Base-by-base conservation (phyloP, 2,888 invertebrate genomes). In the Hypena proboscidalis region DNA sequence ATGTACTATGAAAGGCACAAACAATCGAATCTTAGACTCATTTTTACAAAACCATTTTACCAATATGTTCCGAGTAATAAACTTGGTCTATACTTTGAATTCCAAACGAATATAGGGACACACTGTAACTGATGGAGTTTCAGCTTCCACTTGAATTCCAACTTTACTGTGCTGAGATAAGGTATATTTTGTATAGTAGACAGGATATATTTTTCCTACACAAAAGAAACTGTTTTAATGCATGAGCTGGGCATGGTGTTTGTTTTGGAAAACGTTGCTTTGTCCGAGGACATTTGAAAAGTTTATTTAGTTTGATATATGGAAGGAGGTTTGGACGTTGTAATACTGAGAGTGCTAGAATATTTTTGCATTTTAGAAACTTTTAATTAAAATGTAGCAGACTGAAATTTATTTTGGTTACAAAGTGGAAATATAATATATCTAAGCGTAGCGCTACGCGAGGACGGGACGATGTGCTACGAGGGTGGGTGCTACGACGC, bases 11-110 rank as follows among this genome's bases (percentile, higher is more conserved):
- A n/a, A n/a, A 23, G 8, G n/a, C 8, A 6, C 6, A 21, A 30
- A 14, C 17, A n/a, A 22, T 6, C n/a, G 8, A 17, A 48, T 42
- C 11, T 33, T 9, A 25, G 9, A 0, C 32, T 45, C 41, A 57
- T 58, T 59, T 56, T 43, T 47, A 44, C 50, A 8, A 41, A 55
- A 50, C 55, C 59, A 73, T 74, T 74, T 72, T 71, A 61, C 72
- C 72, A 74, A 80, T 81, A 70, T 75, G 77, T 81, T 80, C 75
- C 83, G 57, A 54, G 68, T 70, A 76, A 82, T 81, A 82, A 80
- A 80, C 67, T 68, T 63, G 49, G 52, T 53, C 54, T 56, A 66
- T 70, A 74, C 70, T 74, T 75, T 72, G 70, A 70, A 81, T 74
- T 69, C 71, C 65, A 71, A 80, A 70, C 63, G 69, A 64, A 68